Percentiles rank a stretch among this genome's conserved stretches.
Conservation (phyloP, 2,888 invertebrate genomes). For the Patella pellucida region DNA sequence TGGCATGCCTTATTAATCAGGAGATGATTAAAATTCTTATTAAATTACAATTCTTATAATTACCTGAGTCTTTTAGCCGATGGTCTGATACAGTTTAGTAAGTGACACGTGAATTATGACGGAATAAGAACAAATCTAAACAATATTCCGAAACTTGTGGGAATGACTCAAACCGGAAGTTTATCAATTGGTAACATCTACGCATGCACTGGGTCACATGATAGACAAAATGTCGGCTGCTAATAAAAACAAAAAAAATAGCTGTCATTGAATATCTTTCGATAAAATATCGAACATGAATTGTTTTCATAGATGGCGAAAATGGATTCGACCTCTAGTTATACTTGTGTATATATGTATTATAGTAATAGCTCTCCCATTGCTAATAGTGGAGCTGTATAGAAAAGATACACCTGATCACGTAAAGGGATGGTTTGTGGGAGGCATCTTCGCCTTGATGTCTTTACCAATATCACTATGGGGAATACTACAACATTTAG, state of each 20-base stretch:
- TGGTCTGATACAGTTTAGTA: no score
- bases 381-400: conserved; percentile 85
- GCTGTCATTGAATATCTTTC: not conserved
- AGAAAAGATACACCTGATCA: conserved; percentile 80
- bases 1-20: no score
- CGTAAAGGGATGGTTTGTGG: conserved; percentile 85
- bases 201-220: conserved; percentile 28
- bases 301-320: conserved; percentile 77
- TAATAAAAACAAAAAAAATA: conserved; percentile 16
- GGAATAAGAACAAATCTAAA: no score
- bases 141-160: not conserved
- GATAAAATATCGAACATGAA: conserved; percentile 37
- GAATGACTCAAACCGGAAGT: conserved; percentile 16
- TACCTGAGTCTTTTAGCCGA: no score
- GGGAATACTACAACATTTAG: conserved; percentile 94
- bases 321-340: conserved; percentile 90
- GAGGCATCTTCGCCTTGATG: conserved; percentile 90
- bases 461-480: conserved; percentile 93
- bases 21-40: no score
- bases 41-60: no score
- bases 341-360: conserved; percentile 85
- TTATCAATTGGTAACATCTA: not conserved
- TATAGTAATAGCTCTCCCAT: conserved; percentile 86
- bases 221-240: conserved; percentile 32
- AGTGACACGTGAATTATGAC: no score